Evolutionary conservation across 2,797 vertebrate genomes (phyloP).

Genomic region (Kryptolebias ocellatus): DNA sequence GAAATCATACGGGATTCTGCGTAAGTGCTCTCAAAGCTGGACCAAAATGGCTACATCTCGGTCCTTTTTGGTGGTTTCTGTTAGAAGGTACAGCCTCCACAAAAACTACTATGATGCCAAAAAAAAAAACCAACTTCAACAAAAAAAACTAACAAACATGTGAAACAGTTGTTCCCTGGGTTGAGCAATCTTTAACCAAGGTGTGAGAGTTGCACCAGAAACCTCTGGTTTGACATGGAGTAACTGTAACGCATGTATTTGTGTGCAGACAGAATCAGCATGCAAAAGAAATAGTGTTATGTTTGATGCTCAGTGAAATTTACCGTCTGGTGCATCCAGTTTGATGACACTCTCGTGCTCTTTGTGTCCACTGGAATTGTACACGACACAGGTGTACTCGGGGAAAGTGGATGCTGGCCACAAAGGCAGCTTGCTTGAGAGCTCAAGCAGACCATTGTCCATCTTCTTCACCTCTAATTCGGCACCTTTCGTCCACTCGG

Average conservation of each 20-base stretch:
- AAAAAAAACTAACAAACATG: neutral
- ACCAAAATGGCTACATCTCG: too few species aligned
- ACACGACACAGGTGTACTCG: slow-evolving; percentile 61
- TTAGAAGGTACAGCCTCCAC: neutral
- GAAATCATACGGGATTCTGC: too few species aligned
- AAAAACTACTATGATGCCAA: neutral
- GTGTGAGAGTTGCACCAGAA: neutral
- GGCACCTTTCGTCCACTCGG: neutral
- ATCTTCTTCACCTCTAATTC: accelerated
- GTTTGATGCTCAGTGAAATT: too few species aligned
- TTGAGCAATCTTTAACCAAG: neutral
- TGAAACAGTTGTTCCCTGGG: neutral
- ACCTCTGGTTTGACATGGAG: neutral
- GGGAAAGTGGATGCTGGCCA: accelerated
- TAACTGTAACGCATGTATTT: too few species aligned
- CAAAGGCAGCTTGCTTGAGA: slow-evolving; percentile 64
- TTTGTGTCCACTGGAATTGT: slow-evolving; percentile 31
- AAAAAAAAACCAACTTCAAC: neutral
- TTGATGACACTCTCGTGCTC: neutral
- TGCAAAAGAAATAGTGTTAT: too few species aligned
- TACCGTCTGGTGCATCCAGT: neutral
- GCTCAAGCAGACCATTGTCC: slow-evolving; percentile 33
- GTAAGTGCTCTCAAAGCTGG: too few species aligned
- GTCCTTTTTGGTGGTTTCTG: neutral
- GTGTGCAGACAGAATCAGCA: too few species aligned